Percentiles rank a stretch among this genome's conserved stretches.
Evolutionary conservation across 2,888 invertebrate genomes (phyloP).

Genomic region (Chloroclysta siterata): DNA sequence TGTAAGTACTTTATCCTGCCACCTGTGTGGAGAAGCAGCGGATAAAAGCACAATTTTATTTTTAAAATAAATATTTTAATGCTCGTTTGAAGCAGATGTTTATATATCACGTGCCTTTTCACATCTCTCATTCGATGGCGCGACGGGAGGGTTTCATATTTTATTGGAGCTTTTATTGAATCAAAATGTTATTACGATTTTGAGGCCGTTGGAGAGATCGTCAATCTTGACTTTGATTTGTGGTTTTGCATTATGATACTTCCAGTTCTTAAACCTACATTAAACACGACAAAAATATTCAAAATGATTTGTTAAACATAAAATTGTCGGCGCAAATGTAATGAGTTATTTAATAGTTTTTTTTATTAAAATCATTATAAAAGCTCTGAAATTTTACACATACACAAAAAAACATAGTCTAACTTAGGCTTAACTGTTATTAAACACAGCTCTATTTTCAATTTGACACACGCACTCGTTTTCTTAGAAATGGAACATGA

Average conservation of each 20-base stretch:
- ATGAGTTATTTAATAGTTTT: no score
- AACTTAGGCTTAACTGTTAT: no score
- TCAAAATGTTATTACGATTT: slow-evolving; percentile 18
- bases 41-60: slow-evolving; percentile 49
- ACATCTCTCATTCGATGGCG: slow-evolving; percentile 22
- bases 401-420: no score
- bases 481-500: slow-evolving; percentile 32
- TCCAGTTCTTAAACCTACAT: no score
- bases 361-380: no score
- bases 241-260: not conserved
- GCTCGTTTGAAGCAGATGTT: slow-evolving; percentile 29
- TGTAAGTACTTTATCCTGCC: slow-evolving; percentile 60
- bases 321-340: no score
- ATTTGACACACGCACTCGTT: not conserved
- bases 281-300: no score
- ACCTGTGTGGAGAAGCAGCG: slow-evolving; percentile 54
- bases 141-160: slow-evolving; percentile 19
- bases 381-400: no score
- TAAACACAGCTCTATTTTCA: not conserved
- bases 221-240: not conserved
- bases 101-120: slow-evolving; percentile 28
- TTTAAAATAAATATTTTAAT: slow-evolving; percentile 43
- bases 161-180: slow-evolving; percentile 19
- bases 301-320: no score
- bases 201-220: not conserved